These are phyloP conservation scores for Peromyscus melanophrys DNA, from an alignment of 2,797 vertebrate genomes.

Conservation along the genomic window DNA sequence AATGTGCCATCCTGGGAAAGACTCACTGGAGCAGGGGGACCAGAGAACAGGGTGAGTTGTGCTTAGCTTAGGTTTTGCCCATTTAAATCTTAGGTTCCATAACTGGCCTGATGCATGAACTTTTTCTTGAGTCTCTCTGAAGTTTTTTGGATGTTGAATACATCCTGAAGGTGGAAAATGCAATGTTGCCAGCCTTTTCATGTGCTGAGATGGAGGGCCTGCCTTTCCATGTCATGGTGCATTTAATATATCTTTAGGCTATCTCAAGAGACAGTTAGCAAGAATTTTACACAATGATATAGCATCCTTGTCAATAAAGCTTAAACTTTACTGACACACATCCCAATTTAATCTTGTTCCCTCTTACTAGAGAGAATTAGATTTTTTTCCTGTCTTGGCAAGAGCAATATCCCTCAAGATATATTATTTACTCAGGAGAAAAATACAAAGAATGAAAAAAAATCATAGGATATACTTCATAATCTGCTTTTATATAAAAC, in stretches of 20 bases:
- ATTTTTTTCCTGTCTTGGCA: slow-evolving; percentile 51
- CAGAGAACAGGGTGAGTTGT: neutral
- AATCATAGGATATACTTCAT: neutral
- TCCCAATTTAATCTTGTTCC: slow-evolving; percentile 68
- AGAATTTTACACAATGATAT: slow-evolving; percentile 68
- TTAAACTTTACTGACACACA: slow-evolving; percentile 73
- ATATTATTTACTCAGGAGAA: neutral
- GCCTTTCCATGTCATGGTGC: neutral
- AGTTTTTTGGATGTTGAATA: neutral
- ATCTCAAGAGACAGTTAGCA: slow-evolving; percentile 62
- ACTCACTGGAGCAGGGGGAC: neutral
- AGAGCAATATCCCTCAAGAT: slow-evolving; percentile 45
- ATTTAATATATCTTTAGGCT: slow-evolving; percentile 52
- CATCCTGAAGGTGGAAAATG: neutral
- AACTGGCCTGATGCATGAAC: neutral
- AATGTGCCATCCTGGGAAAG: neutral
- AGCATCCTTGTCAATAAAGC: slow-evolving; percentile 64
- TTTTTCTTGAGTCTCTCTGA: slow-evolving; percentile 49
- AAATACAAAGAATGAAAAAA: neutral
- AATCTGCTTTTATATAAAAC: slow-evolving; percentile 35
- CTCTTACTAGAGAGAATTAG: slow-evolving; percentile 56
- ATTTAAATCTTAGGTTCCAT: neutral
- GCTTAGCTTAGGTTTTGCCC: neutral
- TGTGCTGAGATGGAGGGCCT: neutral
- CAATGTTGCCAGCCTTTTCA: neutral